Base-by-base conservation (phyloP, 1,140 invertebrate genomes). In the Acromyrmex charruanus region DNA sequence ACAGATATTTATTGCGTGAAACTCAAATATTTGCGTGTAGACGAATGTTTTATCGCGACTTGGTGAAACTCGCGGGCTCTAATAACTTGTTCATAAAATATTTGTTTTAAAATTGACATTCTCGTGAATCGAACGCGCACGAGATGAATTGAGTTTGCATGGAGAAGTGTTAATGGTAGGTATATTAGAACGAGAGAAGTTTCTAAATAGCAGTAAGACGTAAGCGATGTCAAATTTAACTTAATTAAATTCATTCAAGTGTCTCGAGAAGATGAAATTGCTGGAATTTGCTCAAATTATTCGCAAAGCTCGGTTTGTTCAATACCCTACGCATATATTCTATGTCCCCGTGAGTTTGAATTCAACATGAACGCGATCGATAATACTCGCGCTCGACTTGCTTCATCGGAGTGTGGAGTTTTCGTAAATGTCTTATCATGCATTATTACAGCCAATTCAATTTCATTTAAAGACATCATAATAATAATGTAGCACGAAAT, bases 1-100 rank as follows among this genome's bases (percentile, higher is more conserved):
- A 68, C 75, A 49, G 39, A 28, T 80, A 85, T 81, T 85, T 85
- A 77, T 85, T 68, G 65, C 59, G 16, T 21, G n/a, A 55, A 85
- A 80, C 63, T 55, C 59, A 85, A 85, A 85, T 85, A 66, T 85
- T 85, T 79, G 35, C 28, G 31, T 31, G 31, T 18, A 51, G 31
- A 77, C 49, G 31, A 39, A 6, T 28, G 25, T 81, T 81, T 85
- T 66, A 80, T 85, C 72, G 49, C 21, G 28, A 58, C 51, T 85
- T 53, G 39, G n/a, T 51, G 39, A 59, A 49, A 66, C 51, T 44
- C 39, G 63, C 39, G 39, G 65, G 18, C n/a, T 84, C n/a, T 59
- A 82, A 75, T 84, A 49, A 61, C 68, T 71, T 63, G 69, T 31
- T 39, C 25, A 82, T 75, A 44, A 75, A 84, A 84, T 51, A 75